Conservation (phyloP, 2,113 vertebrate genomes). For the Alligator mississippiensis region DNA sequence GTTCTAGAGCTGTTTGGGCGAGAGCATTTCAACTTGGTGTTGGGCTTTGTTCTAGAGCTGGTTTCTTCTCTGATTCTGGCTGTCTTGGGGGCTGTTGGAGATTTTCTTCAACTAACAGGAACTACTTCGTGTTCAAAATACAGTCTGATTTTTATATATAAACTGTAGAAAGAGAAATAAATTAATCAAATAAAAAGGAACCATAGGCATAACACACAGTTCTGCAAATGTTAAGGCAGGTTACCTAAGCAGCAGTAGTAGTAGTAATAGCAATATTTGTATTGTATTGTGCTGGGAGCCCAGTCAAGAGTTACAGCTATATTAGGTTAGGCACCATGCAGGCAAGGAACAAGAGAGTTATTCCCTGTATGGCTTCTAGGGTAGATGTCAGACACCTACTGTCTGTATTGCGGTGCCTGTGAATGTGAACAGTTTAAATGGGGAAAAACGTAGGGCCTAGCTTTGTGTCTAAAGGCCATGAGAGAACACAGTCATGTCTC, state of each 20-base stretch:
- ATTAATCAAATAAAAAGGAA: neutral
- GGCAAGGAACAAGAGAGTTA: neutral
- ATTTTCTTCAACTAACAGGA: neutral
- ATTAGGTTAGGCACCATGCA: neutral
- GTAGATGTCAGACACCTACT: neutral
- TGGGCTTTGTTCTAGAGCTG: neutral
- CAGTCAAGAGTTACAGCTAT: neutral
- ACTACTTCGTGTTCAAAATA: neutral
- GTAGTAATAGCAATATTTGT: neutral
- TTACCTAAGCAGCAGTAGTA: neutral
- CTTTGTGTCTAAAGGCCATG: neutral
- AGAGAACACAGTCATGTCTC: neutral
- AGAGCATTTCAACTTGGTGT: neutral
- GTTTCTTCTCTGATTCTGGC: neutral
- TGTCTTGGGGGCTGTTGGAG: neutral
- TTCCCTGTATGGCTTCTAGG: neutral
- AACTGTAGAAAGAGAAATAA: neutral
- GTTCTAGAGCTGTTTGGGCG: neutral
- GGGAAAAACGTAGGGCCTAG: neutral
- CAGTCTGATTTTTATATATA: neutral
- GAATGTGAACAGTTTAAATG: neutral
- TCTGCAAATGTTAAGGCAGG: neutral
- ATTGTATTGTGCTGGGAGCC: neutral
- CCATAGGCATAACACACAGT: neutral
- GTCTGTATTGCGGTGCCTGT: neutral